These are phyloP conservation scores for Catalaphyllia jardinei DNA, from an alignment of 64 coral and sea anemone genomes.

Conservation along the genomic window DNA sequence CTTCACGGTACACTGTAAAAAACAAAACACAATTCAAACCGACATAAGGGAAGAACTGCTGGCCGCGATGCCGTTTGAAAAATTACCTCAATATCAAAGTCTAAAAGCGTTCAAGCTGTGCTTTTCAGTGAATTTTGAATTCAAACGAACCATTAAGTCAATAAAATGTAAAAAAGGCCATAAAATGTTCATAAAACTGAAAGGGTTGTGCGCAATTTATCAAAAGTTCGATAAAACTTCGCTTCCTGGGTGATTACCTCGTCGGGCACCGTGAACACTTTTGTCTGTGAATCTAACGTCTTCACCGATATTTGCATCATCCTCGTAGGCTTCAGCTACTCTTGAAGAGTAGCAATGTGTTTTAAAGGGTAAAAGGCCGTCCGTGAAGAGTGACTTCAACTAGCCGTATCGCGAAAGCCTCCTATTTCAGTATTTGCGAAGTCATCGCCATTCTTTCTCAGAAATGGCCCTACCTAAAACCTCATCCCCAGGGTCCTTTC, in stretches of 20 bases:
- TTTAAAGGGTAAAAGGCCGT: neutral
- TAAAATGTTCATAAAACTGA: neutral
- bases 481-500: too few species aligned
- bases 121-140: neutral
- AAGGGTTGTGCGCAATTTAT: neutral
- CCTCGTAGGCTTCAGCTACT: neutral
- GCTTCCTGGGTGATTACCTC: conserved; percentile 43
- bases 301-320: conserved; percentile 98
- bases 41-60: neutral
- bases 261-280: conserved; percentile 65
- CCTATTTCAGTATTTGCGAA: neutral
- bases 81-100: neutral
- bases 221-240: neutral
- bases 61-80: neutral
- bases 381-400: neutral
- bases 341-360: neutral
- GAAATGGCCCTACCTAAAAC: neutral
- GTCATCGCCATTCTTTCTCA: neutral
- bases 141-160: neutral
- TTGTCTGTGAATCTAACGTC: conserved; percentile 96
- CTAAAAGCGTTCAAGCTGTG: neutral
- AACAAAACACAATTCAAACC: neutral
- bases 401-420: neutral
- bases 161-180: neutral
- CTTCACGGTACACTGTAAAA: conserved; percentile 75